These are phyloP conservation scores for Lepilemur septentrionalis DNA, from an alignment of 2,797 vertebrate species.

Conservation along the genomic window DNA sequence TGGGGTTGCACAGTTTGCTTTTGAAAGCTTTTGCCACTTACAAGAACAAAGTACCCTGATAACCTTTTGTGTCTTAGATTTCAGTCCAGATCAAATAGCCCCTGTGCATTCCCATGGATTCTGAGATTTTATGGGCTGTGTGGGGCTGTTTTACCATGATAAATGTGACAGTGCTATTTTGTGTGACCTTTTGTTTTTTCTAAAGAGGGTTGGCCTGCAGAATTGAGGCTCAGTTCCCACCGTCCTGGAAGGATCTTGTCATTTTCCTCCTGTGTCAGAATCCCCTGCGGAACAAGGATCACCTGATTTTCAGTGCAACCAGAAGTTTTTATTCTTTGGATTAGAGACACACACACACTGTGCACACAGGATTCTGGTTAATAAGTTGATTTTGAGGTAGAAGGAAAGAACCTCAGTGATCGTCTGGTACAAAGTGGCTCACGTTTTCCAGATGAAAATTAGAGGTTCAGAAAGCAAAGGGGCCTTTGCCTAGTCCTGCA, in stretches of 20 bases:
- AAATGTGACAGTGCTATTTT: background rate
- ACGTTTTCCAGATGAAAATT: background rate
- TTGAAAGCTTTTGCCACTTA: constrained; percentile 1
- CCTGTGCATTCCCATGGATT: background rate
- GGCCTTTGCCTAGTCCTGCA: background rate
- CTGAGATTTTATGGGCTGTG: background rate
- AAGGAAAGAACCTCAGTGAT: background rate
- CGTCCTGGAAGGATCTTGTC: background rate
- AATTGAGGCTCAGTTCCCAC: background rate
- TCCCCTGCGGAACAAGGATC: background rate
- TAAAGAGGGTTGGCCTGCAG: background rate
- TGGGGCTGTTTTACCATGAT: background rate
- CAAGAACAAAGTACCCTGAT: constrained; percentile 40
- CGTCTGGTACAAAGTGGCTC: fast-evolving
- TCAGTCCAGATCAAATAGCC: background rate
- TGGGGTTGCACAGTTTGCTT: background rate
- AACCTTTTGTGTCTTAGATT: constrained; percentile 17
- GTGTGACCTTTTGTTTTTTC: background rate
- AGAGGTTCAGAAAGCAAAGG: background rate
- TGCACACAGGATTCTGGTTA: background rate
- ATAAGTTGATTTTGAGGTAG: background rate
- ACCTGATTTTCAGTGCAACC: background rate
- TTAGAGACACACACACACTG: background rate
- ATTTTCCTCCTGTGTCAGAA: background rate
- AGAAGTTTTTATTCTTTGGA: background rate